Conservation (phyloP, 2,888 invertebrate species). For the Heliconius sara region DNA sequence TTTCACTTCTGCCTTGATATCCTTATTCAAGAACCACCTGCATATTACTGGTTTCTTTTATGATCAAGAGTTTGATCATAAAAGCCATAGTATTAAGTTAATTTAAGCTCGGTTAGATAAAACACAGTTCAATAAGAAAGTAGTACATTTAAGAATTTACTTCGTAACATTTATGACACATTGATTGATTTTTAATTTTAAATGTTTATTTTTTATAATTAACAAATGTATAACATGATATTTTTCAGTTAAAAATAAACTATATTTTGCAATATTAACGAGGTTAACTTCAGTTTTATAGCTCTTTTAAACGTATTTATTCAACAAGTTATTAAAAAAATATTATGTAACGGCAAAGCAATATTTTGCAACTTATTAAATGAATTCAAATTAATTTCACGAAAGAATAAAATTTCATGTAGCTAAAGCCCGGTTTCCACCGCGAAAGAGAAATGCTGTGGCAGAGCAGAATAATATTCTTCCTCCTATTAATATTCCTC, state of each 20-base stretch:
- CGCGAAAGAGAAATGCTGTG: no score
- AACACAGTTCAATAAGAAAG: not conserved
- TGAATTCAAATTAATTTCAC: not conserved
- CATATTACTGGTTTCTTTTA: not conserved
- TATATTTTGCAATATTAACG: constrained; percentile 4
- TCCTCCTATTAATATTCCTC: no score
- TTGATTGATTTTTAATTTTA: not conserved
- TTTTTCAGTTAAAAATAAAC: not conserved
- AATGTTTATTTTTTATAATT: not conserved
- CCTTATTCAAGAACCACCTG: not conserved
- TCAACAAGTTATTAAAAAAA: not conserved
- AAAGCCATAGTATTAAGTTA: not conserved
- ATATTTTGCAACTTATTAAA: not conserved
- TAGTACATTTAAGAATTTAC: not conserved
- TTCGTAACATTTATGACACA: not conserved
- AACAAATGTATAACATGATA: not conserved
- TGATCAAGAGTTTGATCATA: not conserved
- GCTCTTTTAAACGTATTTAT: constrained; percentile 3
- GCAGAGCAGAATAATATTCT: no score
- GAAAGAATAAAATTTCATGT: not conserved
- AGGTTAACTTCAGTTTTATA: constrained; percentile 3
- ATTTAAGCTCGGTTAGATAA: not conserved
- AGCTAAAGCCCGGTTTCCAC: not conserved
- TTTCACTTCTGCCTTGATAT: not conserved
- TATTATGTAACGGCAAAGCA: not conserved